Conservation (phyloP, 1,140 invertebrate genomes). For the Papilio machaon region DNA sequence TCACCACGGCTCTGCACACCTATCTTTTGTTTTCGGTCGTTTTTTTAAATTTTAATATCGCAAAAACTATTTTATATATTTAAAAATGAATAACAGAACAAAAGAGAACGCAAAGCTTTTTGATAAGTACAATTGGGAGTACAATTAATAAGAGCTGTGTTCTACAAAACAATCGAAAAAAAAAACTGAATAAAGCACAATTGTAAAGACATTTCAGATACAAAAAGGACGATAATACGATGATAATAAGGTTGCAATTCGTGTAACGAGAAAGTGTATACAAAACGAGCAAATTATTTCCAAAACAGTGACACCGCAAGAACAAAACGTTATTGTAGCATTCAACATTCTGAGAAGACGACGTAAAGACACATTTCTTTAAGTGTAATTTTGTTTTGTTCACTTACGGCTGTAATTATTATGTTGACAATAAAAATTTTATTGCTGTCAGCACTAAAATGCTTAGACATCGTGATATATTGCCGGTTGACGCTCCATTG, state of each 20-base stretch:
- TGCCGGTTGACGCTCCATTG: conserved; percentile 8
- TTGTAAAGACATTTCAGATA: conserved; percentile 11
- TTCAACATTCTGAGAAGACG: conserved; percentile 57
- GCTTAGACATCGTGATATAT: conserved; percentile 31
- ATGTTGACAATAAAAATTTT: conserved; percentile 33
- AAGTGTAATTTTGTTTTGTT: conserved; percentile 27
- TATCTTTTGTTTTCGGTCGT: conserved; percentile 30
- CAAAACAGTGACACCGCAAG: conserved; percentile 61
- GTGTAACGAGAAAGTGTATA: conserved; percentile 41
- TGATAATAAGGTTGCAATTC: conserved; percentile 32
- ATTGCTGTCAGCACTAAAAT: conserved; percentile 38
- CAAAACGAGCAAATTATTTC: conserved; percentile 52
- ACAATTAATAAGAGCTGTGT: conserved; percentile 36
- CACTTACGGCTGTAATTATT: conserved; percentile 17
- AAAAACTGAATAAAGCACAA: conserved; percentile 13
- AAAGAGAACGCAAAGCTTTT: conserved; percentile 32
- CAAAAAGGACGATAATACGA: conserved; percentile 31
- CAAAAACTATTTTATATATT: conserved; percentile 39
- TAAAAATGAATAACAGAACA: conserved; percentile 31
- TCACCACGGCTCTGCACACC: conserved; percentile 9
- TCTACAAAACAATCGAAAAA: conserved; percentile 37
- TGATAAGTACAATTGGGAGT: conserved; percentile 39
- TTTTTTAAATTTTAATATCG: conserved; percentile 27
- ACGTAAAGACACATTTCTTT: conserved; percentile 44
- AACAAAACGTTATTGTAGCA: conserved; percentile 55